phyloP scores from a whole-genome alignment of 53 echinoderm and acorn worm species.

The Arbacia lixula region DNA sequence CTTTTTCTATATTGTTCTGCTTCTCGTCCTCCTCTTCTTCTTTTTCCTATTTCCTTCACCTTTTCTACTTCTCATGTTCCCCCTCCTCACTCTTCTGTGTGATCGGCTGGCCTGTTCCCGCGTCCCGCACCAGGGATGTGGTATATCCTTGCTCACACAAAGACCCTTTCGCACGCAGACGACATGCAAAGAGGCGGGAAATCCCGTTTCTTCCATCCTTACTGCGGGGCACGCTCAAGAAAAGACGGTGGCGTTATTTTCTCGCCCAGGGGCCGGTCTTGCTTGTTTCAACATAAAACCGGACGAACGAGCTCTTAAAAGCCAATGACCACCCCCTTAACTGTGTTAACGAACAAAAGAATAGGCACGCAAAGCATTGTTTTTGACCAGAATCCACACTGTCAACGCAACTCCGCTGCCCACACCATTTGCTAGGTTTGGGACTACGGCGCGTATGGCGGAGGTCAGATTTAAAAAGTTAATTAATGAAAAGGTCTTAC shows the following conservation, averaged over 20 bases:
- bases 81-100: no score
- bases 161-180: no score
- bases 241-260: conserved; percentile 48
- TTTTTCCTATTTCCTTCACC: not conserved
- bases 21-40: not conserved
- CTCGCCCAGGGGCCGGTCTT: conserved; percentile 20
- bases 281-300: conserved; percentile 46
- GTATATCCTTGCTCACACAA: no score
- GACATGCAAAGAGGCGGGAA: no score
- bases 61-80: no score
- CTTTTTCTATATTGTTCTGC: not conserved
- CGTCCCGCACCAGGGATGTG: no score
- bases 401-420: conserved; percentile 13
- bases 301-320: conserved; percentile 24
- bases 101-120: no score
- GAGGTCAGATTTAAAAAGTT: conserved; percentile 36
- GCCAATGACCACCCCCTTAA: conserved; percentile 19
- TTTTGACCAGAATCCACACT: conserved; percentile 7
- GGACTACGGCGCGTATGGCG: no score
- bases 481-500: conserved; percentile 36
- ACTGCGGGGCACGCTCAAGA: not conserved
- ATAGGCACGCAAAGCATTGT: not conserved
- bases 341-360: conserved; percentile 34
- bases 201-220: not conserved
- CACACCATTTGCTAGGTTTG: not conserved